Conservation (phyloP, 2,888 invertebrate species). For the Eledona agricola region DNA sequence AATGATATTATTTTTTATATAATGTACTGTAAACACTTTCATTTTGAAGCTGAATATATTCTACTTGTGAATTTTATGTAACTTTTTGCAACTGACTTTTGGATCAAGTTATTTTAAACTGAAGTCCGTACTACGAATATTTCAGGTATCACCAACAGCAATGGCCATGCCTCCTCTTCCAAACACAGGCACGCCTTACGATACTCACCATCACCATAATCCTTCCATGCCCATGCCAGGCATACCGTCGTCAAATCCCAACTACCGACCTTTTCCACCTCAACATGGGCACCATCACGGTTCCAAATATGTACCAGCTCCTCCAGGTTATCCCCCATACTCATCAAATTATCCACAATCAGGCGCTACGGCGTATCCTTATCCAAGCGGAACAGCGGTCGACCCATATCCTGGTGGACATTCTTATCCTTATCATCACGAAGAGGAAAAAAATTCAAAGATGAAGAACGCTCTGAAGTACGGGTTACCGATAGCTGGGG, state of each 20-base stretch:
- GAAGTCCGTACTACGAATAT: constrained; percentile 3
- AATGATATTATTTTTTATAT: constrained; percentile 8
- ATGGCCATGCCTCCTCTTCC: constrained; percentile 31
- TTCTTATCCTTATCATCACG: constrained; percentile 5
- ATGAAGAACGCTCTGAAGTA: constrained; percentile 61
- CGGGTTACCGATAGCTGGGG: constrained; percentile 60
- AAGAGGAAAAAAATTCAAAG: too few species aligned
- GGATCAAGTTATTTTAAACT: neutral
- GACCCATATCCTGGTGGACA: constrained; percentile 12
- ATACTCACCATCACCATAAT: constrained; percentile 1
- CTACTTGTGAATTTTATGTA: neutral
- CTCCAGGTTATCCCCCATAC: constrained; percentile 21
- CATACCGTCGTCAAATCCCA: constrained; percentile 2
- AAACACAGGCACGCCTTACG: constrained; percentile 7
- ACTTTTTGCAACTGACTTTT: neutral
- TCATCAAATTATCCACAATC: constrained; percentile 5
- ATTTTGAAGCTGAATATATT: neutral
- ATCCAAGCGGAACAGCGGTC: constrained; percentile 10
- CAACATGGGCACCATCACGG: constrained; percentile 16
- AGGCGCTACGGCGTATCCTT: constrained; percentile 20
- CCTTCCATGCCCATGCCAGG: constrained; percentile 12
- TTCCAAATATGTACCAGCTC: constrained; percentile 4
- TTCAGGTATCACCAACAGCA: constrained; percentile 13
- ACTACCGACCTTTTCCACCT: constrained; percentile 7
- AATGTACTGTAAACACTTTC: neutral